Evolutionary conservation across 2,113 vertebrate species (phyloP), one percentile per base, ranked within the genome.

Genomic region (Oncorhynchus mykiss): DNA sequence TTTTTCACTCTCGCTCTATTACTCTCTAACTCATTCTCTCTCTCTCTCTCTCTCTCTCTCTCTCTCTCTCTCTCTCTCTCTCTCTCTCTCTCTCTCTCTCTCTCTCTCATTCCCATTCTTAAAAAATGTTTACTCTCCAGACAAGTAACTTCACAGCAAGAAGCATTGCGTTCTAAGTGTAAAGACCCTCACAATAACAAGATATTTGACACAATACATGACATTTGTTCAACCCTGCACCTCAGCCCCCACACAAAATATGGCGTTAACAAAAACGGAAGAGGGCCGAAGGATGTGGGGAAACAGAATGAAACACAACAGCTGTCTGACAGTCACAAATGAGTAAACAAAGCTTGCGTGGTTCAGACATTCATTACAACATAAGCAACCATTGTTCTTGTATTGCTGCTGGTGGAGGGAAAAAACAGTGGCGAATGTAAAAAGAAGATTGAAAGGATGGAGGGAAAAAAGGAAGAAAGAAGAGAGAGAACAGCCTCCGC

Each of bases 241-340:
- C 77, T 70, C 74, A 80, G 79, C 66, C 75, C 80, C 78, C 74
- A 69, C 78, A 87, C 70, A 73, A 65, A 65, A 70, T 69, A 71
- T 45, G 2, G 51, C 51, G 1, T 78, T 67, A 81, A 76, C 51
- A 54, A 54, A 54, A 16, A 4, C 14, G 0, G 29, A 57, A 18
- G 18, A 57, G 74, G 78, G 80, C 60, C 78, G 79, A 68, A 14
- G 64, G 64, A 66, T 20, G 71, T 69, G 59, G 65, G 72, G 2
- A 39, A 73, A 85, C 78, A 82, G 82, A 79, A 74, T 39, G 74
- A 60, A 59, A 86, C 79, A 87, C 83, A 90, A 88, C 88, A 88
- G 83, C 84, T 84, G 80, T 74, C 73, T 87, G 87, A 90, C 86
- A 88, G 85, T 90, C 85, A 90, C 88, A 90, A 91, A 88, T 80